These are phyloP conservation scores for Syngnathoides biaculeatus DNA, from an alignment of 2,113 vertebrate species.

Conservation along the genomic window DNA sequence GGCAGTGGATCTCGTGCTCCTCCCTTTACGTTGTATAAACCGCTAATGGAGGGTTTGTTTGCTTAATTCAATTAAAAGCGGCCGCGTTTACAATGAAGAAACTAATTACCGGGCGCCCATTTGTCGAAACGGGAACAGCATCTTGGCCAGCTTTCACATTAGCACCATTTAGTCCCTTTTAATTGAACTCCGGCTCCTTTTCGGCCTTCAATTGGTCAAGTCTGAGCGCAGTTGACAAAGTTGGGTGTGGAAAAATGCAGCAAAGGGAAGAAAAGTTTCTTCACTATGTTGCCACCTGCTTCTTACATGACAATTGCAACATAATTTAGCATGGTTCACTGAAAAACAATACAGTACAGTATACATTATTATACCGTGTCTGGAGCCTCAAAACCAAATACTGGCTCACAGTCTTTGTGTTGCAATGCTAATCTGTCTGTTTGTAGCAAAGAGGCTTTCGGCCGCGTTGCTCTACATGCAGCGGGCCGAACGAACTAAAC, in stretches of 20 bases:
- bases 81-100: constrained; percentile 29
- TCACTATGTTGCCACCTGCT: background rate
- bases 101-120: constrained; percentile 37
- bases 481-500: too few species aligned
- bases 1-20: constrained; percentile 3
- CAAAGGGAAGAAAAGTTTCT: background rate
- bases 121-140: constrained; percentile 26
- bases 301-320: too few species aligned
- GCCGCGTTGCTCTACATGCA: too few species aligned
- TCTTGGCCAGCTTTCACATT: constrained; percentile 17
- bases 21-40: constrained; percentile 5
- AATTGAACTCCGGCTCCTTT: background rate
- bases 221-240: background rate
- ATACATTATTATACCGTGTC: too few species aligned
- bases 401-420: too few species aligned
- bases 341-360: too few species aligned
- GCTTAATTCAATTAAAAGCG: constrained; percentile 38
- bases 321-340: too few species aligned
- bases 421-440: too few species aligned
- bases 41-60: constrained; percentile 34
- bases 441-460: too few species aligned
- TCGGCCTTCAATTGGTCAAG: background rate
- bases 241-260: background rate
- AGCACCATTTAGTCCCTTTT: background rate
- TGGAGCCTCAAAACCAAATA: too few species aligned